Evolutionary conservation across 2,888 invertebrate genomes (phyloP).

Genomic region (Rotaria socialis): DNA sequence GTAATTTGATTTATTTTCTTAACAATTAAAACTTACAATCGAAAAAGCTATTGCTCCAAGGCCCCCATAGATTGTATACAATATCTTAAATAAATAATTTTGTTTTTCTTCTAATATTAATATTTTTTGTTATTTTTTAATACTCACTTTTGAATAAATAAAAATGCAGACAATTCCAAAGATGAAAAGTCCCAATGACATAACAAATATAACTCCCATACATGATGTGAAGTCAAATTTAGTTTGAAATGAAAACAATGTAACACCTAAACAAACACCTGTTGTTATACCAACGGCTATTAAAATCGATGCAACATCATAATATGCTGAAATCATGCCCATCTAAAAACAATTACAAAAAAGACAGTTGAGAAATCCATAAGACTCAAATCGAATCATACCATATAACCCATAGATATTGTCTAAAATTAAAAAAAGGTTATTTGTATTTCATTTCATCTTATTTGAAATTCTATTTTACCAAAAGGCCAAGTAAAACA

Average conservation of each 20-base stretch:
- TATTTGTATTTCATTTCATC: neutral
- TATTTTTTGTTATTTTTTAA: too few relatives aligned
- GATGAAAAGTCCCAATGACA: conserved; percentile 31
- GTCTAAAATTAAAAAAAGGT: conserved; percentile 37
- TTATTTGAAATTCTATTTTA: neutral
- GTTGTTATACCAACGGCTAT: neutral
- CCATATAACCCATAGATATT: conserved; percentile 40
- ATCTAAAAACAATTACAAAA: too few relatives aligned
- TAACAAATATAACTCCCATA: neutral
- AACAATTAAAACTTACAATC: neutral
- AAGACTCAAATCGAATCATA: neutral
- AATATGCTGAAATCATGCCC: too few relatives aligned
- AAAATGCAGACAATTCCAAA: conserved; percentile 41
- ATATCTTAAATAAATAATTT: neutral
- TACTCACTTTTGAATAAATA: neutral
- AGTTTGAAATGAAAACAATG: conserved; percentile 44
- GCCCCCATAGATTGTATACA: conserved; percentile 42
- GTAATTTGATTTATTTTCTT: neutral
- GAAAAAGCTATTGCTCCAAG: conserved; percentile 41
- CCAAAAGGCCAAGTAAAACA: conserved; percentile 37
- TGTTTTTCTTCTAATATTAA: neutral
- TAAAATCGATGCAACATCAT: too few relatives aligned
- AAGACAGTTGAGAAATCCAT: too few relatives aligned
- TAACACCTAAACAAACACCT: conserved; percentile 38
- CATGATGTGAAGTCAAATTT: conserved; percentile 45